Base-by-base conservation (phyloP, 2,888 invertebrate species). In the Clepsis dumicolana region DNA sequence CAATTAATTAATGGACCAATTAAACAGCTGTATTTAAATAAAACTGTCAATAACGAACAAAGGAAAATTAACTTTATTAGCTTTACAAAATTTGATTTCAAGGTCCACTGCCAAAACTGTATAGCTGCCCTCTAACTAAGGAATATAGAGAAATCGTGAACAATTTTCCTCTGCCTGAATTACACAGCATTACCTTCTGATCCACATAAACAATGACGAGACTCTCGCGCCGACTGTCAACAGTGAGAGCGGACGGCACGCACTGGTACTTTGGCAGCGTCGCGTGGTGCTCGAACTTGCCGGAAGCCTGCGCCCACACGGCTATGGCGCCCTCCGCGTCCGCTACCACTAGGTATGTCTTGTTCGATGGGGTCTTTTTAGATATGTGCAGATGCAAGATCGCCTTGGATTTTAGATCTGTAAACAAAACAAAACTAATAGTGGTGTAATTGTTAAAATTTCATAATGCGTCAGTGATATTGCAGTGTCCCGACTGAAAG, bases 181-280 rank as follows among this genome's bases (percentile, higher is more conserved):
- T 29, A 7, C 8, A 35, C 8, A 8, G 18, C 16, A 5, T 41
- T 77, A 97, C 97, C 94, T 96, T 96, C 77, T 96, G 96, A 91
- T 98, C 96, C 0, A 97, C 94, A 88, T 98, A 98, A 2, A 95
- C 95, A 10, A 97, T 93, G 35, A 97, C 94, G 7, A 98, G 85
- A 52, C 94, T 94, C 4, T 95, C 93, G 1, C 88, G 88, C 8
- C 84, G 84, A 18, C 94, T 93, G 79, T 96, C 95, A 52, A 98
- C 93, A 0, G 95, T 94, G 73, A 98, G 78, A 0, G 97, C 96
- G 0, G 97, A 96, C 0, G 96, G 96, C 41, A 96, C 94, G 71
- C 94, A 96, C 12, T 90, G 88, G 80, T 97, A 96, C 32, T 93
- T 95, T 0, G 98, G 98, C 74, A 98, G 86, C 61, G 94, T 94